Conservation (phyloP, 2,113 vertebrate genomes). For the Morone saxatilis region DNA sequence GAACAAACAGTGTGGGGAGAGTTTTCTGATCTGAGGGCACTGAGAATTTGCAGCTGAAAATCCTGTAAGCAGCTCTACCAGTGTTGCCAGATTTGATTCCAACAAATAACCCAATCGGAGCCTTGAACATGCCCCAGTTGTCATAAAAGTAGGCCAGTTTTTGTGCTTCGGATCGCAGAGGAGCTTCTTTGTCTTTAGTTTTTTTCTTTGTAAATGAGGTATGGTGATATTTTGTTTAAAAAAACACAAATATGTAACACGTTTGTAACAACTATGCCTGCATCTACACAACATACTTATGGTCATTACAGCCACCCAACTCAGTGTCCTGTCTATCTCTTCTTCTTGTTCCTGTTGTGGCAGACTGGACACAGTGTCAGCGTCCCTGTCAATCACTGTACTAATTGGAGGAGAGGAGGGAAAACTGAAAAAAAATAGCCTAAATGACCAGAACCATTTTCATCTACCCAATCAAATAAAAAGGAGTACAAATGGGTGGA, state of each 20-base stretch:
- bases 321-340: background rate
- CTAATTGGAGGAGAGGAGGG: background rate
- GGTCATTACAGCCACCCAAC: background rate
- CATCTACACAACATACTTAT: background rate
- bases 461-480: background rate
- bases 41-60: background rate
- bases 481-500: background rate
- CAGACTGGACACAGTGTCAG: background rate
- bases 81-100: background rate
- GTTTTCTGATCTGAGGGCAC: background rate
- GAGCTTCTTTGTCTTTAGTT: background rate
- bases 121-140: background rate
- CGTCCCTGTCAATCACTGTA: background rate
- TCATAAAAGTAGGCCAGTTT: background rate
- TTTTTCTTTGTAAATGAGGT: background rate
- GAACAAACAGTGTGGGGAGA: background rate
- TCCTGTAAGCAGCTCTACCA: background rate
- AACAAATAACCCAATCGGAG: background rate
- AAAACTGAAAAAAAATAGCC: background rate
- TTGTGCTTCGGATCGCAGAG: background rate
- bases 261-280: background rate
- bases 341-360: background rate
- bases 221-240: background rate
- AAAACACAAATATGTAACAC: background rate
- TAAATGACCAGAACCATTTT: background rate